Base-by-base conservation (phyloP, 2,113 vertebrate species). In the Penelope pileata region DNA sequence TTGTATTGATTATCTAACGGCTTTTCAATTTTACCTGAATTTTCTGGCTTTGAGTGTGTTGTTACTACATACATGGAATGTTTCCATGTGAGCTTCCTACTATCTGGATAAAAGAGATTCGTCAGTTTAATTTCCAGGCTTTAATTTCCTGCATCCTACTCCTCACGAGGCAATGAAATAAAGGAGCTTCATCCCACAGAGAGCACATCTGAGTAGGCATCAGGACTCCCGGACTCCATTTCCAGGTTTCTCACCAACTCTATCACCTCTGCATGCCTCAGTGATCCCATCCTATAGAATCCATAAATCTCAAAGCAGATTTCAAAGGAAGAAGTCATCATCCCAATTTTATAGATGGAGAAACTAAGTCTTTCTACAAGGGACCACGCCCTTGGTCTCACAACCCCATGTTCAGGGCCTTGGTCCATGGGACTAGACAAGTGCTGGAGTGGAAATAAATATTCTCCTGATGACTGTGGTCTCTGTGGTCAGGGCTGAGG, bases 401-500 rank as follows among this genome's bases (percentile, higher is more conserved):
- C 0, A 3, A 32, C 34, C 94, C 54, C 6, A 1, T 62, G 83
- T 66, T 72, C 62, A 5, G 83, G 86, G 24, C 60, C n/a, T n/a
- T 92, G 56, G 53, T 90, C 88, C 83, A 58, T 40, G 5, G 5
- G 80, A 94, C 83, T 88, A 95, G 91, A 92, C 93, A 94, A 96
- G 88, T 88, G 91, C 69, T 72, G 62, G 60, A 87, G 83, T 86
- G 86, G 89, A 96, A 96, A 97, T 97, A 96, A 97, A 97, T 97
- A 95, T 82, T 92, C 93, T 96, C 77, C 80, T 96, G 94, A 86
- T 92, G 94, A 66, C 91, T 96, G 83, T 93, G 94, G 94, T 96
- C 95, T 94, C 93, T 97, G 96, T 96, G 96, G 95, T 97, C 73
- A 42, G 91, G 86, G 80, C 92, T 94, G 68, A 93, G 93, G 96